Base-by-base conservation (phyloP, 2,888 invertebrate genomes). In the Mayetiola destructor region DNA sequence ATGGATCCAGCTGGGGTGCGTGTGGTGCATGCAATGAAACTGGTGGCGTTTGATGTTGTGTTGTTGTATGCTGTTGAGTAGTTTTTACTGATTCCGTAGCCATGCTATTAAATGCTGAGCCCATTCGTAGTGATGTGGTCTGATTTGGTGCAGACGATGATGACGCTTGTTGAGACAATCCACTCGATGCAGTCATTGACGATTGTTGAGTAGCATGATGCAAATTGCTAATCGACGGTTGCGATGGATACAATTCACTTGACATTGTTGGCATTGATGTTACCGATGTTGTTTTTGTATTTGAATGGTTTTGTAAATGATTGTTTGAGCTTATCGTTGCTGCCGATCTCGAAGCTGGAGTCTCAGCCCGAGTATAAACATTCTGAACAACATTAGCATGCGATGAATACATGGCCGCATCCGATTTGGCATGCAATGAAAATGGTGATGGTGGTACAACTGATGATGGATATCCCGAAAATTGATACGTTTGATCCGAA, bases 401-500 rank as follows among this genome's bases (percentile, higher is more conserved):
- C n/a, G 48, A 48, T 48, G 48, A 48, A 27, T 48, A 48, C 48
- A 48, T 48, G n/a, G 48, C 23, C 16, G 48, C 23, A n/a, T 48
- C 48, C 2, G 48, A 16, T 27, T 48, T 48, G 3, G 4, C 27
- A n/a, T 48, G 48, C 16, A 27, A n/a, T 27, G n/a, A 12, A 48
- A 27, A 48, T n/a, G 23, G 48, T n/a, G 48, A 48, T 48, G 48
- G 2, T 27, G 48, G 27, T 3, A 23, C n/a, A 27, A n/a, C 27
- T 8, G 48, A 2, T 14, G 48, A n/a, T 6, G 48, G 8, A 5
- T 48, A 27, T 12, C 48, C 27, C 8, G 48, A 48, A n/a, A 27
- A 48, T 48, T 48, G 48, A 48, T 48, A 48, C 5, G 48, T 48
- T 27, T 48, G 48, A 48, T 48, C 16, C n/a, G 48, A n/a, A n/a